phyloP scores from a whole-genome alignment of 1,140 invertebrate genomes.

The Acromyrmex echinatior region DNA sequence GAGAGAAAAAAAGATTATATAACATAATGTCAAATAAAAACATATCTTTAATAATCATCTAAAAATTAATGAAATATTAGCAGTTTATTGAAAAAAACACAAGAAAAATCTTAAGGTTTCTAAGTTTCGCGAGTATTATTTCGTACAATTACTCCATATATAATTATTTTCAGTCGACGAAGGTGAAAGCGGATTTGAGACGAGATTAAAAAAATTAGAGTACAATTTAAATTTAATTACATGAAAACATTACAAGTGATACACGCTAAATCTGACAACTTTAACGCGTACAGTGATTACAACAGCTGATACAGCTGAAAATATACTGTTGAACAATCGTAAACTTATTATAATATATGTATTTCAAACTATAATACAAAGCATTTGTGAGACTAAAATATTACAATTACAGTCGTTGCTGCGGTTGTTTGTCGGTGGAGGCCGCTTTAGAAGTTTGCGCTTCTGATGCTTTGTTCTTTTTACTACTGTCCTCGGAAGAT shows the following conservation, averaged over 20 bases:
- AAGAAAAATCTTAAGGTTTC: not conserved
- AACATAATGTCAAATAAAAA: not conserved
- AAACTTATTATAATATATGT: conserved; percentile 64
- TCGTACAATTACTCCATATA: conserved; percentile 20
- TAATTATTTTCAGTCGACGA: not conserved
- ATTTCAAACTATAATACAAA: conserved; percentile 84
- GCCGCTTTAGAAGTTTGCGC: conserved; percentile 30
- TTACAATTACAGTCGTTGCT: conserved; percentile 78
- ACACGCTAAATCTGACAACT: not conserved
- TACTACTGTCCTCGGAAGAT: conserved; percentile 18
- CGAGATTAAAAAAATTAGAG: not conserved
- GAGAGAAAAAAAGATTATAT: not conserved
- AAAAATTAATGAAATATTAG: conserved; percentile 8
- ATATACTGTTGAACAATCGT: conserved; percentile 41
- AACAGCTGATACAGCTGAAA: conserved; percentile 50
- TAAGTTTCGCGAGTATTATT: conserved; percentile 13
- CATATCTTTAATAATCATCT: conserved; percentile 8
- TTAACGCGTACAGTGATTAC: conserved; percentile 9
- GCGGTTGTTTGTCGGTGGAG: conserved; percentile 68
- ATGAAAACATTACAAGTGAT: not conserved
- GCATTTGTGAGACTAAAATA: conserved; percentile 76
- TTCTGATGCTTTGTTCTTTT: not conserved
- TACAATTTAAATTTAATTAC: conserved; percentile 35
- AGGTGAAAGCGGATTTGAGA: not conserved
- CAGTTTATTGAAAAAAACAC: conserved; percentile 17